Conservation (phyloP, 37 sponge, comb jelly and placozoan species). For the Petrosia ficiformis region DNA sequence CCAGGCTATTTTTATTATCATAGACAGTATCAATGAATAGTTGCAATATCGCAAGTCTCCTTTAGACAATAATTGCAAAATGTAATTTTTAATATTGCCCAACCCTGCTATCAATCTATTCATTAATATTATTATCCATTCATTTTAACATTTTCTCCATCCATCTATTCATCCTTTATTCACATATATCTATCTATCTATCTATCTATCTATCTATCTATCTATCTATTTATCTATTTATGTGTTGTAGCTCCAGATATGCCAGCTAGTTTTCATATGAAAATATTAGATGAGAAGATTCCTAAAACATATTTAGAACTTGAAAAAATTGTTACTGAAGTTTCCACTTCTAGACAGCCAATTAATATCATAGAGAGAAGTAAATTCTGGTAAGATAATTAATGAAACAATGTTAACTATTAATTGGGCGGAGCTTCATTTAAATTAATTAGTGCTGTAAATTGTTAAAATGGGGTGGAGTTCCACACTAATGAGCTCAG, state of each 20-base stretch:
- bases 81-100: background rate
- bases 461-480: too few species aligned
- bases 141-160: background rate
- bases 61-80: too few species aligned
- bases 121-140: background rate
- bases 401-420: background rate
- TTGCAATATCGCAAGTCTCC: too few species aligned
- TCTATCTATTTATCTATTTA: conserved; percentile 5
- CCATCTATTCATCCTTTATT: background rate
- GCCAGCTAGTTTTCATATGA: conserved; percentile 12
- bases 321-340: conserved; percentile 9
- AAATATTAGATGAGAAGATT: conserved; percentile 59
- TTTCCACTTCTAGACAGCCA: background rate
- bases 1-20: too few species aligned
- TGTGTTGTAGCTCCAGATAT: background rate
- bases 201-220: conserved; percentile 10
- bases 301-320: conserved; percentile 46
- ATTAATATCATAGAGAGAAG: conserved; percentile 6
- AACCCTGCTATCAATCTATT: background rate
- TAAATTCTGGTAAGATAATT: conserved; percentile 41
- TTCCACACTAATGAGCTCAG: too few species aligned
- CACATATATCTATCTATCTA: background rate
- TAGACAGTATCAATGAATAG: too few species aligned
- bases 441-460: too few species aligned
- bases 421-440: too few species aligned